Evolutionary conservation across 2,888 invertebrate species (phyloP), one percentile per base, ranked within the genome.

Genomic region (Campoplex capitator): DNA sequence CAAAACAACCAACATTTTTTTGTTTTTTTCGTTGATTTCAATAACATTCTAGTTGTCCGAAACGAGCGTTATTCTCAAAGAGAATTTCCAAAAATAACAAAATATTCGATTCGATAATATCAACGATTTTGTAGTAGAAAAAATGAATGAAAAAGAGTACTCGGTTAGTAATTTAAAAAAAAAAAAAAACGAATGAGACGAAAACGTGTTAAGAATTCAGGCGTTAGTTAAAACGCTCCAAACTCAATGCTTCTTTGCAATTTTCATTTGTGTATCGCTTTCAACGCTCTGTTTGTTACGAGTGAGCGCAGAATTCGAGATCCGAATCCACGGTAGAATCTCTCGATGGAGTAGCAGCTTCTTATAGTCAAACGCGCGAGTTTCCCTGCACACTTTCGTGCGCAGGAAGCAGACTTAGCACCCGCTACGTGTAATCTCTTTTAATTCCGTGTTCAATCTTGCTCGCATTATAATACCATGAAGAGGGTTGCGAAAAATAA

Each of bases 211-310:
- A 38, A 38, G n/a, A 32, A 62, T 62, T 48, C 48, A 58, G 32
- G 54, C 67, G 38, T 28, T 68, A 7, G 62, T 79, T 54, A 65
- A 45, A 48, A 68, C 62, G 81, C 65, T 56, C n/a, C 8, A 62
- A 80, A 56, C 73, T 68, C 54, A 83, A 58, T 65, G 65, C 42
- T 81, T 42, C 65, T 45, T 32, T 80, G 73, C 48, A 48, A 65
- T 65, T 71, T 67, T 82, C 70, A 84, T 84, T 67, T 51, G 68
- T 74, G 51, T 51, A 82, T 82, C 70, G 75, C 28, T 82, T 79
- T 87, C 51, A 79, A 87, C 87, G 87, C 84, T 87, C 87, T 87
- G 87, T 87, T 87, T 87, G 51, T 48, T 70, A 62, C 62, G 65
- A 62, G 74, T 35, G 68, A 62, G 81, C 84, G 67, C 84, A 65